phyloP scores from a whole-genome alignment of 2,113 vertebrate species.

The Scomber colias region DNA sequence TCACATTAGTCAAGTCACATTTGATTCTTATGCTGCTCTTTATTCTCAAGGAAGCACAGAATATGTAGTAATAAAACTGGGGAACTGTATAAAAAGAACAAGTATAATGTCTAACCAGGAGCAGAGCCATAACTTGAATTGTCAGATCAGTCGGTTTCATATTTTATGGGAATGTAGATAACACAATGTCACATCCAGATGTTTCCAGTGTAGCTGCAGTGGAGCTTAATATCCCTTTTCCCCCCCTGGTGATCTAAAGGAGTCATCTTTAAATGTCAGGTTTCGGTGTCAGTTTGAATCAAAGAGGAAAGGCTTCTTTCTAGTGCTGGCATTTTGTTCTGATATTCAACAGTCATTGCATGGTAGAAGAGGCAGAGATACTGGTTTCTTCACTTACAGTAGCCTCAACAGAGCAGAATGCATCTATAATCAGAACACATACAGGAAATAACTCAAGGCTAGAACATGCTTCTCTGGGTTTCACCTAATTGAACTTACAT shows the following conservation, averaged over 20 bases:
- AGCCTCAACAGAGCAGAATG: not conserved
- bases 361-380: not conserved
- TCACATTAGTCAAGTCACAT: not conserved
- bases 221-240: slow-evolving; percentile 3
- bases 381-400: not conserved
- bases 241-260: not conserved
- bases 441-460: not conserved
- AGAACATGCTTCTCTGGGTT: not conserved
- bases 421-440: not conserved
- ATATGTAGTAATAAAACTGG: not conserved
- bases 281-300: slow-evolving; percentile 5
- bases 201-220: not conserved
- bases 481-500: not conserved
- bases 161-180: not conserved
- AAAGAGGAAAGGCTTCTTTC: not conserved
- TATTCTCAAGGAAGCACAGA: not conserved
- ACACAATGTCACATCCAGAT: not conserved
- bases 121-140: not conserved
- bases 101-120: not conserved
- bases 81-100: not conserved
- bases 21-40: slow-evolving; percentile 8
- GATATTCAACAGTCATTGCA: not conserved
- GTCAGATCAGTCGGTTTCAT: slow-evolving; percentile 3
- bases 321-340: slow-evolving; percentile 8
- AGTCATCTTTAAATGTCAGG: slow-evolving; percentile 34